Percentiles rank a stretch among this genome's conserved stretches.
Evolutionary conservation across 2,888 invertebrate species (phyloP).

Genomic region (Bombylius major): DNA sequence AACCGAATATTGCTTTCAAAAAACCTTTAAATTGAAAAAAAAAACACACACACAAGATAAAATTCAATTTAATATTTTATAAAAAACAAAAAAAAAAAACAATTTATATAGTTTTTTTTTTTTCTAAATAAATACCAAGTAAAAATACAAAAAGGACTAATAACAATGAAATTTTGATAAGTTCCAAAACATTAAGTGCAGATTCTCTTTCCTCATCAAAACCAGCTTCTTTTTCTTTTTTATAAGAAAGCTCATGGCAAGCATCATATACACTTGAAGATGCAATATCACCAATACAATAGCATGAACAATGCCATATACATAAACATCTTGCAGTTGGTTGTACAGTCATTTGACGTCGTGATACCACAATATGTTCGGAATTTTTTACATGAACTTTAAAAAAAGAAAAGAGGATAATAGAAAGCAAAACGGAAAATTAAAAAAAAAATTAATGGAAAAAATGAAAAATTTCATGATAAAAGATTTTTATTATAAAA

Average conservation of each 20-base stretch:
- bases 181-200: slow-evolving; percentile 5
- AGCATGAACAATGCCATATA: slow-evolving; percentile 27
- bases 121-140: slow-evolving; percentile 15
- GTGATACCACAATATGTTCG: slow-evolving; percentile 13
- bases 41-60: too few relatives aligned
- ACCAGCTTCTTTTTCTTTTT: slow-evolving; percentile 19
- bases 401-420: not conserved
- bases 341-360: slow-evolving; percentile 21
- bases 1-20: slow-evolving; percentile 23
- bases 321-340: slow-evolving; percentile 27
- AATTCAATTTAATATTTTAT: too few relatives aligned
- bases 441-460: too few relatives aligned
- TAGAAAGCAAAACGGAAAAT: not conserved
- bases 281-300: slow-evolving; percentile 23
- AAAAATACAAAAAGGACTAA: slow-evolving; percentile 17
- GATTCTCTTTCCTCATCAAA: slow-evolving; percentile 9
- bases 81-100: slow-evolving; percentile 1
- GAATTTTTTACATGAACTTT: not conserved
- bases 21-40: slow-evolving; percentile 16
- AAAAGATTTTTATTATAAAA: too few relatives aligned
- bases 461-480: too few relatives aligned
- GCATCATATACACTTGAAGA: slow-evolving; percentile 19
- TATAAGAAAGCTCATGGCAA: slow-evolving; percentile 20
- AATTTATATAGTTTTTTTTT: not conserved
- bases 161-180: slow-evolving; percentile 9